Percentiles rank a stretch among this genome's conserved stretches.
Evolutionary conservation across 64 coral and sea anemone species (phyloP).

Genomic region (Acropora yongei): DNA sequence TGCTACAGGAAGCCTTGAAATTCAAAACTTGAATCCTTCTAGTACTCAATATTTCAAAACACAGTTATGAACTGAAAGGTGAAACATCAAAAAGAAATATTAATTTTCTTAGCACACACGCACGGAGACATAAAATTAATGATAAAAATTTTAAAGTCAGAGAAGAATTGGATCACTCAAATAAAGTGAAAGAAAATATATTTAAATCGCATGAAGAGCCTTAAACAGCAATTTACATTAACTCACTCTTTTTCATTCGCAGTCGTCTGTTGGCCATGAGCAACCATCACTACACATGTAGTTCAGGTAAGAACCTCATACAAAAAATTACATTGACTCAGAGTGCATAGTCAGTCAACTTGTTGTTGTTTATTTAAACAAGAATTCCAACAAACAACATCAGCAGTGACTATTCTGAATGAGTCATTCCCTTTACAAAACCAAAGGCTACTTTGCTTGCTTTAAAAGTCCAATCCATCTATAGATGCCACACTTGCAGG

Average conservation of each 20-base stretch:
- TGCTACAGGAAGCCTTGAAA: too few species aligned
- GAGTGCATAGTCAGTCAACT: not conserved
- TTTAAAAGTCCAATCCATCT: slow-evolving; percentile 11
- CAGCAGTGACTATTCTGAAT: not conserved
- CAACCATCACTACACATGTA: slow-evolving; percentile 10
- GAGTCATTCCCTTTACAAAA: not conserved
- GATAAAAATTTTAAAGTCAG: too few species aligned
- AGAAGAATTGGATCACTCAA: too few species aligned
- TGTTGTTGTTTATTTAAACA: not conserved
- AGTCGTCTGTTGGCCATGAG: slow-evolving; percentile 27
- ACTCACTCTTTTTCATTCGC: slow-evolving; percentile 16
- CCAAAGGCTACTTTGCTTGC: not conserved
- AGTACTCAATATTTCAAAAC: too few species aligned
- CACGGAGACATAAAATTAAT: too few species aligned
- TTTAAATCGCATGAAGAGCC: too few species aligned
- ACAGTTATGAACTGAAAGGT: too few species aligned
- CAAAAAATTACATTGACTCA: not conserved
- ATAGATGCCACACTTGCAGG: slow-evolving; percentile 10
- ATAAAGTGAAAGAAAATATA: too few species aligned
- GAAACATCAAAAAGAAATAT: too few species aligned
- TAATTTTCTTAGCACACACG: too few species aligned
- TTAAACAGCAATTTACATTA: not conserved
- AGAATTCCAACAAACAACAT: not conserved
- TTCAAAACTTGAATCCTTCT: too few species aligned
- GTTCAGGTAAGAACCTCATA: not conserved